Conservation (phyloP, 1,140 invertebrate genomes). For the Vanessa atalanta region DNA sequence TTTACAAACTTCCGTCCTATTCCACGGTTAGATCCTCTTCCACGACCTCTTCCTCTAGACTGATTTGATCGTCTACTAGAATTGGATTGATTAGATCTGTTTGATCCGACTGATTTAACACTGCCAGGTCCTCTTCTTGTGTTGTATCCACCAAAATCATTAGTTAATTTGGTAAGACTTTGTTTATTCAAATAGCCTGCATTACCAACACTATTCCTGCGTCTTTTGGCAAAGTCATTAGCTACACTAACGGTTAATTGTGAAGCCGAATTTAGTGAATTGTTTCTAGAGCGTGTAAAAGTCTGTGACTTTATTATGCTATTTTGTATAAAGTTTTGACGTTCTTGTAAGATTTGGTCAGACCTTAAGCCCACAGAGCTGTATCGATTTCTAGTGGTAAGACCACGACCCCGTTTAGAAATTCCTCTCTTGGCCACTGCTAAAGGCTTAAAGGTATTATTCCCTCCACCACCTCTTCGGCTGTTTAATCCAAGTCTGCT, state of each 20-base stretch:
- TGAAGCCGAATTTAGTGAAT: constrained; percentile 65
- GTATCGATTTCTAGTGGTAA: constrained; percentile 63
- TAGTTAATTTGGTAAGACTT: constrained; percentile 65
- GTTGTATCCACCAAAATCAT: constrained; percentile 64
- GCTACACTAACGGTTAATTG: constrained; percentile 74
- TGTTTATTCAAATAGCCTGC: constrained; percentile 66
- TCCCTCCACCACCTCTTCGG: constrained; percentile 47
- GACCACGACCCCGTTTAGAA: constrained; percentile 66
- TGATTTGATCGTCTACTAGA: constrained; percentile 55
- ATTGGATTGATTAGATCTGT: constrained; percentile 60
- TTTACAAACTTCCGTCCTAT: constrained; percentile 70
- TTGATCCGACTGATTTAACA: constrained; percentile 68
- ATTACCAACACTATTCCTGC: constrained; percentile 71
- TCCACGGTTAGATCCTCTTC: constrained; percentile 58
- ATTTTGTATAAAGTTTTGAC: constrained; percentile 51
- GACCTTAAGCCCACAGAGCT: constrained; percentile 71
- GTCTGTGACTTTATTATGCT: constrained; percentile 71
- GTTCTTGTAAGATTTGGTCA: constrained; percentile 69
- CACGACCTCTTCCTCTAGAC: constrained; percentile 57
- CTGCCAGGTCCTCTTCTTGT: constrained; percentile 66
- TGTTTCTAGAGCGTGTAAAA: constrained; percentile 70
- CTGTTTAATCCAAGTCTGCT: constrained; percentile 66
- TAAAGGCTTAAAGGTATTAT: constrained; percentile 56
- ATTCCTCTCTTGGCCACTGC: constrained; percentile 72
- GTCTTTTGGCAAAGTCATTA: constrained; percentile 69